Evolutionary conservation across 2,888 invertebrate genomes (phyloP), one percentile per base, ranked within the genome.

Genomic region (Epinotia ramella): DNA sequence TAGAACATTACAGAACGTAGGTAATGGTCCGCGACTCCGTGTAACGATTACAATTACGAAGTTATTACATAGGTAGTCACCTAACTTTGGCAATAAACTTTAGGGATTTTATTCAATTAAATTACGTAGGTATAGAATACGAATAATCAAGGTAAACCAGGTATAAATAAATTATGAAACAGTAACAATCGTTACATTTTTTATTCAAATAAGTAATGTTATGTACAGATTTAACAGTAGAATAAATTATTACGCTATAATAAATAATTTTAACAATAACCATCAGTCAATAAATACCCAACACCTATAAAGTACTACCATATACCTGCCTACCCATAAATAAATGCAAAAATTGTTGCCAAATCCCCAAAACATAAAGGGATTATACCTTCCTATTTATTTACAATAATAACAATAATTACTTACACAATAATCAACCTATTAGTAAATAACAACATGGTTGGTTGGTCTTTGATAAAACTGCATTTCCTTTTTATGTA

Each of bases 401-500:
- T 83, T 79, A 83, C 80, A 80, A 81, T 79, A 40, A 9, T 40
- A 40, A 40, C 7, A 40, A 40, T 7, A 9, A 40, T 40, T 40
- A 78, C 76, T 40, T 53, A 46, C 46, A 64, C 13, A 33, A 20
- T 46, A 4, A 64, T 13, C 6, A 46, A 5, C 20, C 2, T 12
- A 40, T 44, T 62, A 40, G 40, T n/a, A 62, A 9, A 40, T 40
- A 40, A 9, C 7, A 40, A 9, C 7, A 40, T 40, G 2, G 40
- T 9, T 40, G 40, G 40, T 40, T 40, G 33, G 33, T 33, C 6
- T 33, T 33, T 33, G 40, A 40, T 40, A 40, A 40, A 40, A 40
- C 40, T 40, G 9, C 40, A 9, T 9, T 40, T 40, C 40, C 40
- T 40, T 40, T 40, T 40, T 40, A 9, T 40, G 1, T 40, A 40